These are phyloP conservation scores for Laticauda laticaudata DNA, from an alignment of 2,113 vertebrate species.

Conservation along the genomic window DNA sequence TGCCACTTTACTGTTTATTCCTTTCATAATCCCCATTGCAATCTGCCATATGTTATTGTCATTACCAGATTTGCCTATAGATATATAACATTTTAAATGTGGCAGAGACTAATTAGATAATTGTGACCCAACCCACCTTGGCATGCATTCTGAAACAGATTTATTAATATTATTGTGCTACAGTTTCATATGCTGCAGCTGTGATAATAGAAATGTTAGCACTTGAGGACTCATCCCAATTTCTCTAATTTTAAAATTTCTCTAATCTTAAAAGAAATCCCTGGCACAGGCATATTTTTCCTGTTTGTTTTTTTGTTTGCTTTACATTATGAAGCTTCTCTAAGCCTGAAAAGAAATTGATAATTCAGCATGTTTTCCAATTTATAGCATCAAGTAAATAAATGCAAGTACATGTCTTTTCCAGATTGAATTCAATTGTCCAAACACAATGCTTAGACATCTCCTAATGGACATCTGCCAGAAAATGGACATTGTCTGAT, in stretches of 20 bases:
- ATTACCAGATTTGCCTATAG: not conserved
- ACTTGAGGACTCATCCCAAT: not conserved
- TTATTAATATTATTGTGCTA: not conserved
- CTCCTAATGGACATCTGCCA: conserved; percentile 33
- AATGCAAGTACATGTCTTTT: conserved; percentile 14
- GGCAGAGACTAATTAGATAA: not conserved
- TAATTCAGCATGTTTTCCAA: not conserved
- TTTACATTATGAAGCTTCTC: conserved; percentile 16
- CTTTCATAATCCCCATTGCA: not conserved
- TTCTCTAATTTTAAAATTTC: not conserved
- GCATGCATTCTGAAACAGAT: not conserved
- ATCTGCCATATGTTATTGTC: not conserved
- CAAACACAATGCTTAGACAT: conserved; percentile 31
- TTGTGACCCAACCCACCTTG: not conserved
- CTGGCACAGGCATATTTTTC: not conserved
- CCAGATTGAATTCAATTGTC: conserved; percentile 23
- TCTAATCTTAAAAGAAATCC: not conserved
- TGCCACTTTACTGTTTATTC: not conserved
- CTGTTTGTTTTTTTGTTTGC: not conserved
- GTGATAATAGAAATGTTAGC: not conserved
- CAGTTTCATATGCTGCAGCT: not conserved
- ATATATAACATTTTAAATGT: not conserved
- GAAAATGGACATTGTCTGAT: conserved; percentile 15
- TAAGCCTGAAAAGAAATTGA: not conserved
- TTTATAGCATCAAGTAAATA: conserved; percentile 7